Base-by-base conservation (phyloP, 2,888 invertebrate species). In the Crematogaster levior region DNA sequence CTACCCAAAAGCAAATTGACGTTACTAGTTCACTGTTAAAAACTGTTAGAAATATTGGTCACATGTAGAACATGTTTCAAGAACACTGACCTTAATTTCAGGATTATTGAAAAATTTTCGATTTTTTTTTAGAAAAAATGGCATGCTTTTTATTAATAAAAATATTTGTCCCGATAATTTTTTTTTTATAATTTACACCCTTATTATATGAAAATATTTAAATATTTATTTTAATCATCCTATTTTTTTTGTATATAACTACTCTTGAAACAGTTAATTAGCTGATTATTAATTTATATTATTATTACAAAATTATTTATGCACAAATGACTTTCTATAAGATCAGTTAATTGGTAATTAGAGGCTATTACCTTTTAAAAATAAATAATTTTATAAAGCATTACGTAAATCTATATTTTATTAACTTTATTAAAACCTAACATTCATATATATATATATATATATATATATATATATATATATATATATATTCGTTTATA, bases 1-100 rank as follows among this genome's bases (percentile, higher is more conserved):
- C 51, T 37, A 27, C 51, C n/a, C 51, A 66, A 65, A 66, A 65
- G 24, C 65, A 58, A 65, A 27, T 51, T 65, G 37, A 27, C 48
- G 34, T 75, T 15, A 24, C 43, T 40, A 43, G 30, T 12, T 3
- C 43, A n/a, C 15, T 75, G 40, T 53, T 65, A 48, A 34, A 74
- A 74, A 74, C 6, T 60, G 21, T 58, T 6, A 74, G 46, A 74
- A 46, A 61, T 74, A 74, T 74, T 24, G 73, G 10, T 74, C 27
- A 2, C n/a, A 48, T 34, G 34, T 21, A 46, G 2, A 61, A 58
- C n/a, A 15, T 21, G 6, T 30, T 60, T 60, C 43, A 73, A 30
- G 60, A 61, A 34, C 18, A 15, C 4, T 10, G 46, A 61, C 27
- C 9, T 15, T 58, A 46, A 58, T 73, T 58, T 73, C 1, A 4